Conservation (phyloP, 2,113 vertebrate genomes). For the Tinamus guttatus region DNA sequence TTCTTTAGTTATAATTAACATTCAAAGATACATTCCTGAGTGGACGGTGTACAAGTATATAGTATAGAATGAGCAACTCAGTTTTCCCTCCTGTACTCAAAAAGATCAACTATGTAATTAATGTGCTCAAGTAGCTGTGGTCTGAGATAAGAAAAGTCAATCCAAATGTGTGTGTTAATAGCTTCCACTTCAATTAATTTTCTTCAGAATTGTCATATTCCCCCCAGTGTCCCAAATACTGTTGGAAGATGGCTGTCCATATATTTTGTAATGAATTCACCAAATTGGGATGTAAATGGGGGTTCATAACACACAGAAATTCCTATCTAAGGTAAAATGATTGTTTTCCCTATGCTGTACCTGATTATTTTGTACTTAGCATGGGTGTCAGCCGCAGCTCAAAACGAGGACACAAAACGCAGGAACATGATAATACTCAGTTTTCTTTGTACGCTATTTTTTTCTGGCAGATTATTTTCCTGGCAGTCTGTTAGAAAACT, state of each 20-base stretch:
- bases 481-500: background rate
- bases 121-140: conserved; percentile 34
- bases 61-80: background rate
- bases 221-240: background rate
- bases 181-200: conserved; percentile 56
- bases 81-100: background rate
- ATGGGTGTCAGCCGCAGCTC: background rate
- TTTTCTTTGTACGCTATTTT: background rate
- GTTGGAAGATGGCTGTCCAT: background rate
- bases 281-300: background rate
- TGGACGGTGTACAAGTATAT: background rate
- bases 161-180: conserved; percentile 2
- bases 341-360: background rate
- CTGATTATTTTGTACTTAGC: background rate
- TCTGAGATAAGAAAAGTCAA: conserved; percentile 41
- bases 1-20: background rate
- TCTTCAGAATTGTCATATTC: conserved; percentile 20
- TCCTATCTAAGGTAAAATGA: background rate
- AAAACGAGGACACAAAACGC: background rate
- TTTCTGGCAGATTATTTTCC: background rate
- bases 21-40: background rate
- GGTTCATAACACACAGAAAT: background rate
- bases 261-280: background rate
- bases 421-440: background rate
- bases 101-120: conserved; percentile 35